phyloP scores from a whole-genome alignment of 1,140 invertebrate genomes.

The Zaprionus taronus region DNA sequence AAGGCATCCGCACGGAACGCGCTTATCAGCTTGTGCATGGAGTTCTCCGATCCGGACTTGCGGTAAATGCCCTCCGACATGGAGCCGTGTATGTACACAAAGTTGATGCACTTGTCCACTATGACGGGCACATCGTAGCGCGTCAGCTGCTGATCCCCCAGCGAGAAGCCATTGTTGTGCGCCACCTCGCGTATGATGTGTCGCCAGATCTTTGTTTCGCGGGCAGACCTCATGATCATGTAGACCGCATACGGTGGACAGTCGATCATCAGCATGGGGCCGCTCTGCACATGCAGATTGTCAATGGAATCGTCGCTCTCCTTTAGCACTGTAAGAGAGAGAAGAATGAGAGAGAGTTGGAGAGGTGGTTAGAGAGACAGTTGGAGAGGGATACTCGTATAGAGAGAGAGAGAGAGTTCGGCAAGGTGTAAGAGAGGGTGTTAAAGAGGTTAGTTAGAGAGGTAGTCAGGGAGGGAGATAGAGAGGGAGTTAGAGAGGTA shows the following conservation, averaged over 20 bases:
- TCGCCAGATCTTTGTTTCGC: constrained; percentile 89
- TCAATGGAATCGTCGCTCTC: constrained; percentile 83
- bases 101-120: constrained; percentile 95
- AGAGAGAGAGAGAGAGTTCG: too few relatives aligned
- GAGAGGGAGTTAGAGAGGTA: too few relatives aligned
- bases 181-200: constrained; percentile 90
- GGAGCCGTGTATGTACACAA: constrained; percentile 93
- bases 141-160: constrained; percentile 94
- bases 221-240: constrained; percentile 88
- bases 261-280: constrained; percentile 88
- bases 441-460: too few relatives aligned
- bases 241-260: constrained; percentile 88
- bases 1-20: constrained; percentile 92
- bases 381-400: too few relatives aligned
- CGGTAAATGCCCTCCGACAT: constrained; percentile 95
- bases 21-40: constrained; percentile 90
- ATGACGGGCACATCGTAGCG: constrained; percentile 94
- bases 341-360: constrained; percentile 26
- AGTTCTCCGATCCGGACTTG: constrained; percentile 90
- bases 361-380: too few relatives aligned
- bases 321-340: constrained; percentile 76
- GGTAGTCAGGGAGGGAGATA: too few relatives aligned
- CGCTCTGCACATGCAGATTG: constrained; percentile 86
- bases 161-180: constrained; percentile 89
- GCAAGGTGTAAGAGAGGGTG: too few relatives aligned